phyloP scores from a whole-genome alignment of 2,888 invertebrate genomes.

The Leptodirus hochenwartii region DNA sequence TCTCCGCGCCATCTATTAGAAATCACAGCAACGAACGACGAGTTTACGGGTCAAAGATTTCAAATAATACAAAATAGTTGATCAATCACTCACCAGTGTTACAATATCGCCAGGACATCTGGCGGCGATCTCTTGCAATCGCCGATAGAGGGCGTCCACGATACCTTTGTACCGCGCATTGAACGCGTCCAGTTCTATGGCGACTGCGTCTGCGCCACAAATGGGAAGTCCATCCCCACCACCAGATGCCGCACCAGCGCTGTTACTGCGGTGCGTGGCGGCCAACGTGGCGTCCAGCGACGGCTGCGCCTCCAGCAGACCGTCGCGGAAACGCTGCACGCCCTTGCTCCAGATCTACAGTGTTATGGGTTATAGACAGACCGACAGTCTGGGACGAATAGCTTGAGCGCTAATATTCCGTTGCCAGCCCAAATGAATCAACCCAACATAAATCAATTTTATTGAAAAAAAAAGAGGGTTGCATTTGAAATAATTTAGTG shows the following conservation, averaged over 20 bases:
- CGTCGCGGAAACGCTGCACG: conserved; percentile 68
- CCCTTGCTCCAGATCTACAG: conserved; percentile 71
- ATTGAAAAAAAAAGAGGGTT: too few species aligned
- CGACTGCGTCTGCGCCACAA: conserved; percentile 53
- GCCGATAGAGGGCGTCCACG: conserved; percentile 47
- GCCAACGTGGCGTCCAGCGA: conserved; percentile 43
- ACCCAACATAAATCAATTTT: too few species aligned
- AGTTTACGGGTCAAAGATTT: too few species aligned
- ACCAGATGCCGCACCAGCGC: too few species aligned
- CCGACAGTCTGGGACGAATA: too few species aligned
- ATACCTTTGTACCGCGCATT: conserved; percentile 62
- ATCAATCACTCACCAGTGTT: conserved; percentile 46
- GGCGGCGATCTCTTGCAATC: conserved; percentile 46
- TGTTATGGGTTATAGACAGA: conserved; percentile 26
- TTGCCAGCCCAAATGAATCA: too few species aligned
- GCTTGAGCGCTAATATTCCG: too few species aligned
- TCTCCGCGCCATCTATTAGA: too few species aligned
- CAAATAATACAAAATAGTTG: too few species aligned
- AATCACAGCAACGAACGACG: too few species aligned
- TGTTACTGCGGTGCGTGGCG: too few species aligned
- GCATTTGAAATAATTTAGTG: too few species aligned
- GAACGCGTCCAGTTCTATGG: conserved; percentile 59
- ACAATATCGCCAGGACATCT: conserved; percentile 55
- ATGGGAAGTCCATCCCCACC: neutral
- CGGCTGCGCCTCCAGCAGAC: conserved; percentile 66